phyloP scores from a whole-genome alignment of 2,113 vertebrate species.

The zebrafish (Danio rerio) region DNA sequence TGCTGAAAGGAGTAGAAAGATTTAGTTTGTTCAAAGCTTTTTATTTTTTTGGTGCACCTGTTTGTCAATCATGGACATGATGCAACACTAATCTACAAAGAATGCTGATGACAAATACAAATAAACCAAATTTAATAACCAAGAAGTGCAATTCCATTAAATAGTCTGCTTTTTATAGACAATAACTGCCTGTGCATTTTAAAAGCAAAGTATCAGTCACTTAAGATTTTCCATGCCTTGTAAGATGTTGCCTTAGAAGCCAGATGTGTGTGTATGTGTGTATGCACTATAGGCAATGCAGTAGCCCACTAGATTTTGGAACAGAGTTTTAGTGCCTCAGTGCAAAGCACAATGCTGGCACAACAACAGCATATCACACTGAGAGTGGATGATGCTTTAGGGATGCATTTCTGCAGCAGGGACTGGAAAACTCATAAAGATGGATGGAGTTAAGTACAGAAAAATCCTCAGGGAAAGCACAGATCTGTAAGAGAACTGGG shows the following conservation, averaged over 20 bases:
- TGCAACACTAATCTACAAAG: too few relatives aligned
- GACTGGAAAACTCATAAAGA: slow-evolving; percentile 31
- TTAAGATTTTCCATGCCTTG: background rate
- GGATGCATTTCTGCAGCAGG: slow-evolving; percentile 13
- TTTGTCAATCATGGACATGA: too few relatives aligned
- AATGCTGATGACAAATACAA: too few relatives aligned
- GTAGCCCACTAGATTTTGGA: background rate
- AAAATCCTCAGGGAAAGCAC: slow-evolving; percentile 11
- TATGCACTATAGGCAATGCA: background rate
- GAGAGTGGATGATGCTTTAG: background rate
- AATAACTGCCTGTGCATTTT: too few relatives aligned
- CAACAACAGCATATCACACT: slow-evolving; percentile 23
- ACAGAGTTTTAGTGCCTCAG: background rate
- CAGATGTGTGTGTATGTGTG: background rate
- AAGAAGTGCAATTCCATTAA: too few relatives aligned
- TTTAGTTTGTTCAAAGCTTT: too few relatives aligned
- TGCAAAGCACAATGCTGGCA: background rate
- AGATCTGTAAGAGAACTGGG: slow-evolving; percentile 1
- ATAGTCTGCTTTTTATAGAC: too few relatives aligned
- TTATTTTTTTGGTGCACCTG: too few relatives aligned
- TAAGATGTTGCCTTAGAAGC: background rate
- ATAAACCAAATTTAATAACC: too few relatives aligned
- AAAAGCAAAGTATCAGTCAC: background rate
- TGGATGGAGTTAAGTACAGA: slow-evolving; percentile 15
- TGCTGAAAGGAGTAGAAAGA: too few relatives aligned